Base-by-base conservation (phyloP, 2,797 vertebrate genomes). In the Chaenodraco wilsoni region DNA sequence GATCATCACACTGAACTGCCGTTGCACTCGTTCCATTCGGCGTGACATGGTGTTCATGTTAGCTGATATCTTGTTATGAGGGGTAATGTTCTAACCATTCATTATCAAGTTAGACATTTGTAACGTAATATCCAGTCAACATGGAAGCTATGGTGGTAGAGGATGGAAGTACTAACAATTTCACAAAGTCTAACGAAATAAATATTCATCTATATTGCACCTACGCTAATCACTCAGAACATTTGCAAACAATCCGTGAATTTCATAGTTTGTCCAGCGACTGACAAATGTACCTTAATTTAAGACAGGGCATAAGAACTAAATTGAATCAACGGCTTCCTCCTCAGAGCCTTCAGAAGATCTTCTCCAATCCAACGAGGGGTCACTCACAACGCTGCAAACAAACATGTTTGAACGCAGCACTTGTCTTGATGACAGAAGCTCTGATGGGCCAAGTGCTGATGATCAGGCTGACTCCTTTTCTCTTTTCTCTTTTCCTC, bases 401-500 rank as follows among this genome's bases (percentile, higher is more conserved):
- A 78, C 63, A 23, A 43, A 71, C 69, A 71, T 52, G 61, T 72
- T 7, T 64, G 69, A 91, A 82, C 14, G 11, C 75, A 76, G 64
- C 65, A 70, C 64, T 88, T 56, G 78, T 12, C 81, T 74, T 74
- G 74, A 82, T 89, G 87, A 85, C 83, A 81, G 76, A 69, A 48
- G 74, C 79, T 57, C 70, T 89, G 88, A 91, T 76, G 84, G 87
- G 87, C 89, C 85, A 85, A 89, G 76, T 89, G 84, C 89, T 89
- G 89, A 93, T 89, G 88, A 90, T 87, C 84, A 84, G 85, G 86
- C 86, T 77, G 87, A 83, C 89, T 91, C 92, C 89, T 93, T 92
- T 92, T 89, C 91, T 74, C 89, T 93, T 92, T 92, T 89, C 91
- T 74, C 69, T 66, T 85, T 85, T 61, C 59, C 86, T 79, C 54